Percentiles rank a stretch among this genome's conserved stretches.
Evolutionary conservation across 2,113 vertebrate genomes (phyloP).

Genomic region (Turdus rufiventris): DNA sequence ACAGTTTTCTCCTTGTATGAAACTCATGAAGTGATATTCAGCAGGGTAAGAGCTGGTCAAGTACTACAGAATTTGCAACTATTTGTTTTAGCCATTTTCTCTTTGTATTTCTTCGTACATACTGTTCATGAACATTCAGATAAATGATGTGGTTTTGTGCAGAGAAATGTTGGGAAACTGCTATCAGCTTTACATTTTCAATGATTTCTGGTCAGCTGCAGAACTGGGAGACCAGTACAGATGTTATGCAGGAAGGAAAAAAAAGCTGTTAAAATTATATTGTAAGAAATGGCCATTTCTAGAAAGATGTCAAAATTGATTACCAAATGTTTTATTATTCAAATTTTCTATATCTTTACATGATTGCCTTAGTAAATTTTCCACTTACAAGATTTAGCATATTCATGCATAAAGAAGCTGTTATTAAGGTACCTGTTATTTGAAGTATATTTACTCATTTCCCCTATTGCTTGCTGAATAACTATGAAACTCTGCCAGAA

Average conservation of each 20-base stretch:
- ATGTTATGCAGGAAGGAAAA: neutral
- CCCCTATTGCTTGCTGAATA: neutral
- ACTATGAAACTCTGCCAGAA: neutral
- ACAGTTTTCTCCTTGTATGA: neutral
- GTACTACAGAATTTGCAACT: neutral
- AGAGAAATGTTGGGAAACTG: slow-evolving; percentile 8
- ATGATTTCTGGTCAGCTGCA: slow-evolving; percentile 15
- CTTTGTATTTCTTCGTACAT: slow-evolving; percentile 24
- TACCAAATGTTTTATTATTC: neutral
- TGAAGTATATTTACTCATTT: neutral
- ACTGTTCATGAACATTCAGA: slow-evolving; percentile 63
- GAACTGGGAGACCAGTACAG: neutral
- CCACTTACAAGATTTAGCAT: neutral
- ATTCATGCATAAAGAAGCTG: neutral
- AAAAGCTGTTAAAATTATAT: neutral
- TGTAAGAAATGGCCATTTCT: neutral
- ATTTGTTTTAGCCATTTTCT: slow-evolving; percentile 32
- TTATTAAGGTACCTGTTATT: neutral
- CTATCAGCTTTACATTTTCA: slow-evolving; percentile 6
- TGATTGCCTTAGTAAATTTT: neutral
- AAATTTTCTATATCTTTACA: neutral
- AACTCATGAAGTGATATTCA: slow-evolving; percentile 30
- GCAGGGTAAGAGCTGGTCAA: slow-evolving; percentile 61
- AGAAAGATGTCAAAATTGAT: neutral
- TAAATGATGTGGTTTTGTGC: slow-evolving; percentile 28